Evolutionary conservation across 2,888 invertebrate genomes (phyloP).

Genomic region (Macaria notata): DNA sequence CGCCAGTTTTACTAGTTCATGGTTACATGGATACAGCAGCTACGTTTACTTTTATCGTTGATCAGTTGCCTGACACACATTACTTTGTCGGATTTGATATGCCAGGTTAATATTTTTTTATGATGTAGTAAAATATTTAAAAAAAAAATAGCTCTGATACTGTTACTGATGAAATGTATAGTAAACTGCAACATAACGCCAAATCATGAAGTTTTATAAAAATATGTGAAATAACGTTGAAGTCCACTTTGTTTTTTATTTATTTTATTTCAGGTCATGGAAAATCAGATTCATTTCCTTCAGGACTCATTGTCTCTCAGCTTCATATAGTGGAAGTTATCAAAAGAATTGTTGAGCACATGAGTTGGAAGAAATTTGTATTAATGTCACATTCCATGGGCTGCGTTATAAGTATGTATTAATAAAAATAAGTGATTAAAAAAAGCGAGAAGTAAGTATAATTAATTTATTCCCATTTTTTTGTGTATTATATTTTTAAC

Average conservation of each 20-base stretch:
- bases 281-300: slow-evolving; percentile 64
- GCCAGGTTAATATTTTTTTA: slow-evolving; percentile 51
- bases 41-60: slow-evolving; percentile 76
- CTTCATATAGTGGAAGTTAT: slow-evolving; percentile 49
- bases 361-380: slow-evolving; percentile 38
- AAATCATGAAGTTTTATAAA: too few relatives aligned
- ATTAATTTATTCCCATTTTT: too few relatives aligned
- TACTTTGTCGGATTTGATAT: slow-evolving; percentile 64
- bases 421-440: too few relatives aligned
- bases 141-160: too few relatives aligned
- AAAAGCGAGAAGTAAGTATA: too few relatives aligned
- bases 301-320: slow-evolving; percentile 25
- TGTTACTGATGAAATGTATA: too few relatives aligned
- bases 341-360: slow-evolving; percentile 34
- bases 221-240: too few relatives aligned
- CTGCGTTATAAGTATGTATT: slow-evolving; percentile 38
- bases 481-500: too few relatives aligned
- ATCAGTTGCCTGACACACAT: slow-evolving; percentile 60
- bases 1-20: slow-evolving; percentile 75
- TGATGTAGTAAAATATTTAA: too few relatives aligned
- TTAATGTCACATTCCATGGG: slow-evolving; percentile 48
- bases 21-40: slow-evolving; percentile 83
- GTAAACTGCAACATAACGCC: too few relatives aligned
- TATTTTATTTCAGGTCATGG: slow-evolving; percentile 64
- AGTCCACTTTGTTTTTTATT: too few relatives aligned